These are phyloP conservation scores for Dufourea novaeangliae DNA, from an alignment of 1,140 invertebrate species.

Conservation along the genomic window DNA sequence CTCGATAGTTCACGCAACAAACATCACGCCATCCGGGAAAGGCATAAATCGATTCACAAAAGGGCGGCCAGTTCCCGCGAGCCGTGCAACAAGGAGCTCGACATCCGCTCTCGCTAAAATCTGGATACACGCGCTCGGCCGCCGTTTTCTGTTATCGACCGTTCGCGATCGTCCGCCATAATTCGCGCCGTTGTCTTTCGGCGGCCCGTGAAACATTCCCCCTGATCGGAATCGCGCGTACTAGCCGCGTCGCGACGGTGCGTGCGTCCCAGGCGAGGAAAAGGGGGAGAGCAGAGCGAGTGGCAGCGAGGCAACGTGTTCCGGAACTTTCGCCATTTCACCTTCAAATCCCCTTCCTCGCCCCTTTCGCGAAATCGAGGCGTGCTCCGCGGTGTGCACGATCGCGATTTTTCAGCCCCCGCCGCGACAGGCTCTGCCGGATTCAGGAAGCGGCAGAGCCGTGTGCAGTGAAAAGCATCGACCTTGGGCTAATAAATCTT, in stretches of 20 bases:
- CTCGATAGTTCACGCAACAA: too few species aligned
- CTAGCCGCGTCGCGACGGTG: background rate
- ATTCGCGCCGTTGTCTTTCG: slow-evolving; percentile 39
- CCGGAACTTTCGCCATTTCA: slow-evolving; percentile 55
- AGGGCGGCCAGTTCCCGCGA: slow-evolving; percentile 1
- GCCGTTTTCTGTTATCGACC: slow-evolving; percentile 12
- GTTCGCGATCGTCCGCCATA: slow-evolving; percentile 18
- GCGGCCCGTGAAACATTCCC: slow-evolving; percentile 14
- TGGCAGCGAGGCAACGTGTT: background rate
- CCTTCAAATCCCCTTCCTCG: slow-evolving; percentile 45
- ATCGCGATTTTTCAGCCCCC: slow-evolving; percentile 6
- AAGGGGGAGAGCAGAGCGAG: background rate
- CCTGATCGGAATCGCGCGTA: background rate
- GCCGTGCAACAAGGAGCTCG: background rate
- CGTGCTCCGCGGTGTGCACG: slow-evolving; percentile 14
- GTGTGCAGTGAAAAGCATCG: slow-evolving; percentile 30
- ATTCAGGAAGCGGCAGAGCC: slow-evolving; percentile 38
- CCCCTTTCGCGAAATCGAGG: slow-evolving; percentile 44
- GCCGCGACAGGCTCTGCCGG: slow-evolving; percentile 25
- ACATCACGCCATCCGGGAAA: background rate
- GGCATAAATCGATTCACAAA: slow-evolving; percentile 13
- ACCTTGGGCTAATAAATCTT: slow-evolving; percentile 30
- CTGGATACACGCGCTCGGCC: slow-evolving; percentile 12
- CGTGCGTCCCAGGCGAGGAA: background rate
- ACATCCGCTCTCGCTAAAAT: slow-evolving; percentile 3